phyloP scores from a whole-genome alignment of 2,797 vertebrate species.

The Enteromius thamalakanensis region DNA sequence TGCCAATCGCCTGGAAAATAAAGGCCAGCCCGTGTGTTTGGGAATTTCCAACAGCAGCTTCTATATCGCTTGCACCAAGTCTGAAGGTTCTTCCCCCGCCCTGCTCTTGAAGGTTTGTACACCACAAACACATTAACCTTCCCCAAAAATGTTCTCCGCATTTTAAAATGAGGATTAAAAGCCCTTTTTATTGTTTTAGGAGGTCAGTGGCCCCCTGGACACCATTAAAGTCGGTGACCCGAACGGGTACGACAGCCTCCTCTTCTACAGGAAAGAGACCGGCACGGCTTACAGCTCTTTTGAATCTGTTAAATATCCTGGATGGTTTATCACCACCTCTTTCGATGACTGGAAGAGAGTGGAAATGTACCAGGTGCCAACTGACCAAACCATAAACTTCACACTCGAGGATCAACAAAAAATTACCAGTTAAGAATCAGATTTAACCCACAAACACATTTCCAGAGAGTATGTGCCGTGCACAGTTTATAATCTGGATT shows the following conservation, averaged over 20 bases:
- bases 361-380: background rate
- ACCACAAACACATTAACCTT: background rate
- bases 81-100: background rate
- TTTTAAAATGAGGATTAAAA: background rate
- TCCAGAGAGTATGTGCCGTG: conserved; percentile 60
- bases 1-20: accelerated
- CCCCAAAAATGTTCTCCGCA: too few species aligned
- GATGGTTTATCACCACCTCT: conserved; percentile 7
- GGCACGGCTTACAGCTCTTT: background rate
- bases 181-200: conserved; percentile 8
- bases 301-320: background rate
- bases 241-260: background rate
- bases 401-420: background rate
- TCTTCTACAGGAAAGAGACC: conserved; percentile 11
- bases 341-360: background rate
- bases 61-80: conserved; percentile 52
- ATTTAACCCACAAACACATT: conserved; percentile 21
- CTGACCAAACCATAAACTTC: conserved; percentile 28
- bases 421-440: background rate
- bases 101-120: conserved; percentile 56
- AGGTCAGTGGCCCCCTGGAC: background rate
- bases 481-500: conserved; percentile 53
- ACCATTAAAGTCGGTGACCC: background rate
- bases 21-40: conserved; percentile 54
- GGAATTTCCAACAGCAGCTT: conserved; percentile 52